Evolutionary conservation across 2,888 invertebrate genomes (phyloP).

Genomic region (Noctua pronuba): DNA sequence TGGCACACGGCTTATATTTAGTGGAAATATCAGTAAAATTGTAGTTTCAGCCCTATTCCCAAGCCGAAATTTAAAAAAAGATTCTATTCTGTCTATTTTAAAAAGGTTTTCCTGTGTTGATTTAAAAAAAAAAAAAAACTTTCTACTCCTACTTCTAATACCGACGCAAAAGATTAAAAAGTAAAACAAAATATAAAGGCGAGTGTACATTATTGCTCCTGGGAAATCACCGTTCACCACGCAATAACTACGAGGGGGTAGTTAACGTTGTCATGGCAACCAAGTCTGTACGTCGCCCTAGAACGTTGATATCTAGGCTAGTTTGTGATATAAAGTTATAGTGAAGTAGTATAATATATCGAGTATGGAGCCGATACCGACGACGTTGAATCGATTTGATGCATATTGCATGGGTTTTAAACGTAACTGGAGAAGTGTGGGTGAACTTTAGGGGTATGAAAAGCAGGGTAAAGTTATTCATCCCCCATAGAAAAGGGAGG

Average conservation of each 20-base stretch:
- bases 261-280: constrained; percentile 58
- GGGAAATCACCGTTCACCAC: constrained; percentile 61
- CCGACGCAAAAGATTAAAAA: constrained; percentile 45
- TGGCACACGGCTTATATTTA: background rate
- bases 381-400: background rate
- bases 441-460: background rate
- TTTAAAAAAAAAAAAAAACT: background rate
- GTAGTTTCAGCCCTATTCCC: background rate
- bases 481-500: too few species aligned
- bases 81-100: background rate
- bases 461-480: too few species aligned
- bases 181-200: constrained; percentile 45
- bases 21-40: too few species aligned
- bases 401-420: background rate
- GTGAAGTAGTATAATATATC: background rate
- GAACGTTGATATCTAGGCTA: background rate
- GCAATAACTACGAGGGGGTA: constrained; percentile 51
- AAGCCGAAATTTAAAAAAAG: background rate
- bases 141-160: constrained; percentile 20
- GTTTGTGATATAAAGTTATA: background rate
- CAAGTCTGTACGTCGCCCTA: constrained; percentile 14
- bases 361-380: background rate
- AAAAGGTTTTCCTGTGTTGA: background rate
- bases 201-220: constrained; percentile 53
- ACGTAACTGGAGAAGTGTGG: background rate